A percentile compares a stretch with the other conserved stretches of the same genome.
phyloP scores from a whole-genome alignment of 2,113 vertebrate species.

The Cervus canadensis region DNA sequence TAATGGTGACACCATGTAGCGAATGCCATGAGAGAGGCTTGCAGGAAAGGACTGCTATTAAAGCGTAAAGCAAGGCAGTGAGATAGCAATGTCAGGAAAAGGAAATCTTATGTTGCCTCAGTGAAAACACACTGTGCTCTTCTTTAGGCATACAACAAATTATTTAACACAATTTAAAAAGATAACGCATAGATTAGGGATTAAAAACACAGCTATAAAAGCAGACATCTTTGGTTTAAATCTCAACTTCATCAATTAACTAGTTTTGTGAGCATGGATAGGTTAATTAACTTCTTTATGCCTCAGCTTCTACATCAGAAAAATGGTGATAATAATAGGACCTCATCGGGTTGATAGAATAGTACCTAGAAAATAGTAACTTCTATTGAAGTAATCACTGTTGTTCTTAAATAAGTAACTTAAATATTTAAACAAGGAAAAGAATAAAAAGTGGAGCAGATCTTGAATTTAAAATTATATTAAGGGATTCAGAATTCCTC shows the following conservation, averaged over 20 bases:
- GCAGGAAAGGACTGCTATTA: background rate
- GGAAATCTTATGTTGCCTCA: background rate
- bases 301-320: background rate
- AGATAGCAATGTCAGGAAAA: background rate
- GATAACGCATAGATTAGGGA: background rate
- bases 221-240: background rate
- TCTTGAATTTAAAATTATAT: background rate
- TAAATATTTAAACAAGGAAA: background rate
- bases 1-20: too few relatives aligned
- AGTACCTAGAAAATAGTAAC: background rate
- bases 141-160: background rate
- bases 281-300: background rate
- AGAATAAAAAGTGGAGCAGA: background rate
- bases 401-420: background rate
- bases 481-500: background rate
- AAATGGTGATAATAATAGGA: background rate
- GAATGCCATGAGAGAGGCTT: background rate
- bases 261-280: background rate
- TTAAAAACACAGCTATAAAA: background rate
- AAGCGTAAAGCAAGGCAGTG: background rate
- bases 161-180: background rate
- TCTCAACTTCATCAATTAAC: background rate
- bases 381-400: background rate
- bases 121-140: background rate
- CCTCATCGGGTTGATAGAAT: background rate